These are phyloP conservation scores for Zaprionus ornatus DNA, from an alignment of 1,140 invertebrate genomes.

Conservation along the genomic window DNA sequence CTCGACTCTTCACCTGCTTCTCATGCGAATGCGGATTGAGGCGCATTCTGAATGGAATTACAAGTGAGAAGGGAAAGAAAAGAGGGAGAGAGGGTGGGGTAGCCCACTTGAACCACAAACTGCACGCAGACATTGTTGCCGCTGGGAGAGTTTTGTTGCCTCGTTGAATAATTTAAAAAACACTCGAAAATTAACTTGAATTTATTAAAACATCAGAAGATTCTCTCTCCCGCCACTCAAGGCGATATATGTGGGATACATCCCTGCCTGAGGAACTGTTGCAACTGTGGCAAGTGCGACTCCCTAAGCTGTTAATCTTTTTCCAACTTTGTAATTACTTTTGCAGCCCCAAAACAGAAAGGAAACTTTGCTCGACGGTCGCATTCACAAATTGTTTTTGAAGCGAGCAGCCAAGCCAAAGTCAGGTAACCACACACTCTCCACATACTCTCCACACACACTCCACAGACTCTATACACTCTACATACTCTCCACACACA, in stretches of 20 bases:
- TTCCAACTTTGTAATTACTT: constrained; percentile 74
- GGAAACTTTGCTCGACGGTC: constrained; percentile 53
- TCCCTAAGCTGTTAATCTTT: constrained; percentile 68
- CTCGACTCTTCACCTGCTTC: constrained; percentile 32
- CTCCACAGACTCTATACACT: neutral
- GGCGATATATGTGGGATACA: constrained; percentile 5
- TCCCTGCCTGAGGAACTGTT: neutral
- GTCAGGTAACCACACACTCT: constrained; percentile 39
- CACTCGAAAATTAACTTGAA: constrained; percentile 59
- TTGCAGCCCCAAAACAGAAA: constrained; percentile 35
- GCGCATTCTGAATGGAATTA: constrained; percentile 53
- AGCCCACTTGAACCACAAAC: constrained; percentile 64
- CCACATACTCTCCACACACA: neutral
- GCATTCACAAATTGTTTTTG: constrained; percentile 63
- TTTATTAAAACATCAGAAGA: constrained; percentile 56
- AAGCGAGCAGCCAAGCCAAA: constrained; percentile 34
- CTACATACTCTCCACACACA: constrained; percentile 30
- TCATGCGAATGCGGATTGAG: neutral
- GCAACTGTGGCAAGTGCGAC: constrained; percentile 8
- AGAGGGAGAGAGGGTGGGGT: constrained; percentile 1
- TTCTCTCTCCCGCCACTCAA: neutral
- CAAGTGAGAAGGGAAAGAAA: constrained; percentile 33
- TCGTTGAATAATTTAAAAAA: constrained; percentile 59
- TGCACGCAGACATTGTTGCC: constrained; percentile 59
- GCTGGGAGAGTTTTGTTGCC: constrained; percentile 5